Conservation (phyloP, 1,140 invertebrate genomes). For the Metopolophium dirhodum region DNA sequence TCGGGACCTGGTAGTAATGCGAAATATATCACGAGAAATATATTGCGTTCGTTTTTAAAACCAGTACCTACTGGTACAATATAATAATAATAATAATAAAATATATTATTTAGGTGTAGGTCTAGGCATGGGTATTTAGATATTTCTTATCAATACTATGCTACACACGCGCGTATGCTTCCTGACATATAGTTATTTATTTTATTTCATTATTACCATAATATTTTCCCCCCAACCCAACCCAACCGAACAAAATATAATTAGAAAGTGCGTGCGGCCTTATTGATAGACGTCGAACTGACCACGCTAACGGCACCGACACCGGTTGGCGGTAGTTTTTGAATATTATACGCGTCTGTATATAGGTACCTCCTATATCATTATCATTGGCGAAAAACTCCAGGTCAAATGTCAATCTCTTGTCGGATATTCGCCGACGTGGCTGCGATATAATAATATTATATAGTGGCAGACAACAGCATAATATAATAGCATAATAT, state of each 20-base stretch:
- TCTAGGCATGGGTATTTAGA: not conserved
- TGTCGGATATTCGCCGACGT: not conserved
- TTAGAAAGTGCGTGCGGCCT: not conserved
- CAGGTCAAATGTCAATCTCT: not conserved
- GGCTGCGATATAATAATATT: not conserved
- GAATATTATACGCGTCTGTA: not conserved
- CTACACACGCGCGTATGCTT: not conserved
- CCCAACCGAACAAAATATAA: not conserved
- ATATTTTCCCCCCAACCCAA: not conserved
- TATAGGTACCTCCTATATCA: not conserved
- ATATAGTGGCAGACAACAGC: not conserved
- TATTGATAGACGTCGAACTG: not conserved
- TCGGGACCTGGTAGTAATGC: not conserved
- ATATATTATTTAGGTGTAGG: not conserved
- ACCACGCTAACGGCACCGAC: not conserved
- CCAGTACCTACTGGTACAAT: not conserved
- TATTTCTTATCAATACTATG: not conserved
- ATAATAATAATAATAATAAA: not conserved
- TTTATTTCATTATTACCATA: not conserved
- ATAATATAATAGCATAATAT: not conserved
- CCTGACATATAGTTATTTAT: not conserved
- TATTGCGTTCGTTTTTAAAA: not conserved
- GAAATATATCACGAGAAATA: not conserved
- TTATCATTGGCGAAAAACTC: not conserved
- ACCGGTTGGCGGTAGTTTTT: not conserved